Conservation (phyloP, 2,888 invertebrate genomes). For the Caenorhabditis parvicauda region DNA sequence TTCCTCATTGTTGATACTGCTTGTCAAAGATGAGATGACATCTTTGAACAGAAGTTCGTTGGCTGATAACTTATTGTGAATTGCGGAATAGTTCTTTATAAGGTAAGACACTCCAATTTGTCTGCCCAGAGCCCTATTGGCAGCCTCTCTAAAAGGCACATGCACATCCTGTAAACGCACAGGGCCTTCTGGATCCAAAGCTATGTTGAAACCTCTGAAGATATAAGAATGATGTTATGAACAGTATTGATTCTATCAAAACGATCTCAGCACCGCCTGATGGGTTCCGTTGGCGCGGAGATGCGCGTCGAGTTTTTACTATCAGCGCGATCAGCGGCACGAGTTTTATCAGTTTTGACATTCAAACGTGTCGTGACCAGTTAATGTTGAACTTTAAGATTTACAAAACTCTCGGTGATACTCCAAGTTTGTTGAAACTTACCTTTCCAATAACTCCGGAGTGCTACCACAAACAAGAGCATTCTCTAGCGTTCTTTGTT, state of each 20-base stretch:
- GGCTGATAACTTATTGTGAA: no score
- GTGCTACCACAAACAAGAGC: conserved; percentile 51
- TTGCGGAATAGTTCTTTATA: conserved; percentile 50
- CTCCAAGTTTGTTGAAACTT: conserved; percentile 14
- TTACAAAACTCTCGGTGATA: conserved; percentile 7
- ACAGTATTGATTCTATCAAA: no score
- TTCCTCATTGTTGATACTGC: no score
- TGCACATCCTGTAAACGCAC: conserved; percentile 54
- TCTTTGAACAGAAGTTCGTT: no score
- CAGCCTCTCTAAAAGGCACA: conserved; percentile 38
- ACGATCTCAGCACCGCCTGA: no score
- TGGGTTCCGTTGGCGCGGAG: no score
- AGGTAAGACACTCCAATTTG: conserved; percentile 52
- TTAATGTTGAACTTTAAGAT: not conserved
- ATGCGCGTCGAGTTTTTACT: no score
- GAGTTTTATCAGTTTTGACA: no score
- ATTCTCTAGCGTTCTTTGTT: conserved; percentile 41
- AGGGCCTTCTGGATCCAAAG: conserved; percentile 43
- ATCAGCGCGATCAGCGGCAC: no score
- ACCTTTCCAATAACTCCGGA: conserved; percentile 50
- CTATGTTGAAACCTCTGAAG: conserved; percentile 41
- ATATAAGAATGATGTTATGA: no score
- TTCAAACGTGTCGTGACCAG: no score
- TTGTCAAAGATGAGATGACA: no score
- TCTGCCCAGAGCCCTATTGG: conserved; percentile 40